Evolutionary conservation across 2,113 vertebrate genomes (phyloP).

Genomic region (Glareola pratincola): DNA sequence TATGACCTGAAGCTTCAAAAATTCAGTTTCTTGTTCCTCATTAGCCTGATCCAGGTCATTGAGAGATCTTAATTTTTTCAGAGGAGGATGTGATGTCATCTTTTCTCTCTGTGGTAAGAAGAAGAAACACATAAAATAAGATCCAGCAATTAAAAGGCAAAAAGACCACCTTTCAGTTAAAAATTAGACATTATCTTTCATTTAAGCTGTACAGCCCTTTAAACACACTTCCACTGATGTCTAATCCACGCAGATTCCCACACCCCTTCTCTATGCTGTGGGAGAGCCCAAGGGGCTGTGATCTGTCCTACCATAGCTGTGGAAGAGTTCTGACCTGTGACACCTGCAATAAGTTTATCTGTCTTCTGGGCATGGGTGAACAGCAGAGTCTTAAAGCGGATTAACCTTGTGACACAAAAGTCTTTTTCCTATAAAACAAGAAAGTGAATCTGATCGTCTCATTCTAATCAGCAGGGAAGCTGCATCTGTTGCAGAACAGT

Average conservation of each 20-base stretch:
- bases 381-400: not conserved
- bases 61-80: conserved; percentile 96
- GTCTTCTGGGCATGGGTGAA: not conserved
- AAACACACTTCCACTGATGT: not conserved
- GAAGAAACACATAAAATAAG: not conserved
- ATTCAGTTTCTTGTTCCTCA: conserved; percentile 96
- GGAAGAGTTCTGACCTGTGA: not conserved
- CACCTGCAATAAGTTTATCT: not conserved
- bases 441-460: not conserved
- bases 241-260: not conserved
- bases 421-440: not conserved
- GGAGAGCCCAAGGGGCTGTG: not conserved
- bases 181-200: not conserved
- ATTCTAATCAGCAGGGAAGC: not conserved
- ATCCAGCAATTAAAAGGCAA: not conserved
- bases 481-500: not conserved
- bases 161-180: not conserved
- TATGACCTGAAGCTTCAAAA: conserved; percentile 96
- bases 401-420: not conserved
- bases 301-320: not conserved
- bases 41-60: conserved; percentile 97
- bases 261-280: not conserved
- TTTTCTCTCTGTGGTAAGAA: conserved; percentile 87
- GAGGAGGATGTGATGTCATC: conserved; percentile 89
- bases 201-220: not conserved